phyloP scores from a whole-genome alignment of 1,140 invertebrate species.

The Uloborus diversus region DNA sequence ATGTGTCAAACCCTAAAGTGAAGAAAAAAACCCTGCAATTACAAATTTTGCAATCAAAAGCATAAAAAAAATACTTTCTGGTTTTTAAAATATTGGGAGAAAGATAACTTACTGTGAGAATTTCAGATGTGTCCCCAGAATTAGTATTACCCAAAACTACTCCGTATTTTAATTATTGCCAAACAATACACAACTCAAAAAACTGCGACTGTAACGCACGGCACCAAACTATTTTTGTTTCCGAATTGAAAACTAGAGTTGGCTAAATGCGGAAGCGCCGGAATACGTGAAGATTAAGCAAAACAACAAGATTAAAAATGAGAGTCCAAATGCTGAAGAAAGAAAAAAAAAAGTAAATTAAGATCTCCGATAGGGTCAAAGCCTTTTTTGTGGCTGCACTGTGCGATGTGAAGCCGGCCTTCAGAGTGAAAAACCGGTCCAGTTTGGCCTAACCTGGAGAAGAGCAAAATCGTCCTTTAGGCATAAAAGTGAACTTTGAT shows the following conservation, averaged over 20 bases:
- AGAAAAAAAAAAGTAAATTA: not conserved
- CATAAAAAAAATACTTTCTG: too few relatives aligned
- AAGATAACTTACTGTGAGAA: too few relatives aligned
- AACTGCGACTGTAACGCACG: too few relatives aligned
- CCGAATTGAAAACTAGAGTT: not conserved
- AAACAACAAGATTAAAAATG: constrained; percentile 7
- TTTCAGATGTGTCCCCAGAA: too few relatives aligned
- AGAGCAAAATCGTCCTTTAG: constrained; percentile 3
- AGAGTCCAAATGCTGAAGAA: not conserved
- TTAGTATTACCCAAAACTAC: too few relatives aligned
- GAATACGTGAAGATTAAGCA: constrained; percentile 12
- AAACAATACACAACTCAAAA: too few relatives aligned
- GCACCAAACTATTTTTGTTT: too few relatives aligned
- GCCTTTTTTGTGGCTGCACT: constrained; percentile 1
- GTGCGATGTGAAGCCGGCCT: not conserved
- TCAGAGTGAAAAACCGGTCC: constrained; percentile 39
- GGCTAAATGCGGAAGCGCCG: constrained; percentile 33
- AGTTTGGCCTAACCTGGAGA: constrained; percentile 19
- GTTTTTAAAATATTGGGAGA: too few relatives aligned
- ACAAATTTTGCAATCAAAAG: too few relatives aligned
- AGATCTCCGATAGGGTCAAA: constrained; percentile 34
- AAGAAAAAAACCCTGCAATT: too few relatives aligned
- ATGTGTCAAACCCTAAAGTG: too few relatives aligned
- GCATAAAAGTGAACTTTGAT: constrained; percentile 45
- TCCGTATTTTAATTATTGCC: too few relatives aligned